These are phyloP conservation scores for Desmophyllum pertusum DNA, from an alignment of 92 coral and sea anemone species.

Conservation along the genomic window DNA sequence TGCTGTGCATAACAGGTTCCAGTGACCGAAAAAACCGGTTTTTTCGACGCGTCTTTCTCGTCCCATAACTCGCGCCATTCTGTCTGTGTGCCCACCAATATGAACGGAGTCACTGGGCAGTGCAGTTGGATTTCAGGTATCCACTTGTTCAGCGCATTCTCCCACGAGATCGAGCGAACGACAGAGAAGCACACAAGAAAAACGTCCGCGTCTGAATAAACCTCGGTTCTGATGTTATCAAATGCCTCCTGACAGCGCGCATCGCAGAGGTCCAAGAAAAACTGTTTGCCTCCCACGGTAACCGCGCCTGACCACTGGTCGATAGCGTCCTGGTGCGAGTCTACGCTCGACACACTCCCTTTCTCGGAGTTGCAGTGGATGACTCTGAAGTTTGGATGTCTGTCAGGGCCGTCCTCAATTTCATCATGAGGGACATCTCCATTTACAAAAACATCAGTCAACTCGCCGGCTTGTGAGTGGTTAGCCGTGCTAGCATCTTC, in stretches of 20 bases:
- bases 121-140: slow-evolving; percentile 84
- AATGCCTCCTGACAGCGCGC: slow-evolving; percentile 75
- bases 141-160: slow-evolving; percentile 84
- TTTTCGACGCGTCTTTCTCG: slow-evolving; percentile 64
- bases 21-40: slow-evolving; percentile 72
- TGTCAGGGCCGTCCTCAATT: not conserved
- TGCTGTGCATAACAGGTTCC: slow-evolving; percentile 78
- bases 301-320: slow-evolving; percentile 63
- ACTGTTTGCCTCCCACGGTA: slow-evolving; percentile 46
- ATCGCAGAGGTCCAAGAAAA: slow-evolving; percentile 59
- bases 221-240: slow-evolving; percentile 65
- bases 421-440: slow-evolving; percentile 11
- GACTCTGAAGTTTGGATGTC: slow-evolving; percentile 36
- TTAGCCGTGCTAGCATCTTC: not conserved
- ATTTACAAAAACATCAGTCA: slow-evolving; percentile 24
- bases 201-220: slow-evolving; percentile 84
- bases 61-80: slow-evolving; percentile 90
- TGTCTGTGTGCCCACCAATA: slow-evolving; percentile 94
- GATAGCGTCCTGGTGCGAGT: slow-evolving; percentile 31
- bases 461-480: slow-evolving; percentile 6
- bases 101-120: slow-evolving; percentile 91
- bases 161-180: slow-evolving; percentile 72
- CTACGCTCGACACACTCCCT: slow-evolving; percentile 32
- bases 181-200: slow-evolving; percentile 98
- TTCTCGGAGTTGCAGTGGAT: slow-evolving; percentile 25